Evolutionary conservation across 2,113 vertebrate genomes (phyloP).

Genomic region (Hylia prasina): DNA sequence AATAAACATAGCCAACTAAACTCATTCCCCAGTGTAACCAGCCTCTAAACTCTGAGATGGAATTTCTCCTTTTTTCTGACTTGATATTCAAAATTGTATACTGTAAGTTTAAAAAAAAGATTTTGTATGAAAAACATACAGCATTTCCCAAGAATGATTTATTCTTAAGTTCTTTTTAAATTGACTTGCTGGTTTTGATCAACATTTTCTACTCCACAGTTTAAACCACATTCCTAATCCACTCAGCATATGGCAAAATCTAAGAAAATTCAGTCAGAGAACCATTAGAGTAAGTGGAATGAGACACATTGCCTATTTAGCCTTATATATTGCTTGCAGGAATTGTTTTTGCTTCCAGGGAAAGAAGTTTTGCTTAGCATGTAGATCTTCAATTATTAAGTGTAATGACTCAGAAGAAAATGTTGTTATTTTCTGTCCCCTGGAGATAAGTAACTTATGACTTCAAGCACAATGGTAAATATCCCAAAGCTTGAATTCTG

Average conservation of each 20-base stretch:
- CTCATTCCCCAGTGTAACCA: rapidly evolving
- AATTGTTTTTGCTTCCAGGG: conserved; percentile 3
- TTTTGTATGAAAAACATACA: not conserved
- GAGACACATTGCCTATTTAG: conserved; percentile 4
- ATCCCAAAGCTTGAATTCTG: conserved; percentile 12
- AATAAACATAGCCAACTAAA: not conserved
- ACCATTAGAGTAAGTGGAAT: not conserved
- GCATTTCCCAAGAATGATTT: not conserved
- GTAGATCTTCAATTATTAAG: conserved; percentile 39
- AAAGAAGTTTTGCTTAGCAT: not conserved
- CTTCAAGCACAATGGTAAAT: conserved; percentile 10
- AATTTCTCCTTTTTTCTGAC: not conserved
- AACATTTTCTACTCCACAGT: not conserved
- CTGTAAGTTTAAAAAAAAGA: not conserved
- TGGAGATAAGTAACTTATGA: not conserved
- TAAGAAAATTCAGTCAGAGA: not conserved
- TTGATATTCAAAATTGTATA: not conserved
- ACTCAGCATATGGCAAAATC: not conserved
- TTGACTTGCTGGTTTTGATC: not conserved
- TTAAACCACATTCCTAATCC: not conserved
- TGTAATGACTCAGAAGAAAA: conserved; percentile 13
- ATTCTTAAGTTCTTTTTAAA: not conserved
- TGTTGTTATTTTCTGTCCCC: not conserved
- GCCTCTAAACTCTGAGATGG: not conserved
- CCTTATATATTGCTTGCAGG: conserved; percentile 14